phyloP scores from a whole-genome alignment of 2,113 vertebrate genomes.

The Myanophis thanlyinensis region DNA sequence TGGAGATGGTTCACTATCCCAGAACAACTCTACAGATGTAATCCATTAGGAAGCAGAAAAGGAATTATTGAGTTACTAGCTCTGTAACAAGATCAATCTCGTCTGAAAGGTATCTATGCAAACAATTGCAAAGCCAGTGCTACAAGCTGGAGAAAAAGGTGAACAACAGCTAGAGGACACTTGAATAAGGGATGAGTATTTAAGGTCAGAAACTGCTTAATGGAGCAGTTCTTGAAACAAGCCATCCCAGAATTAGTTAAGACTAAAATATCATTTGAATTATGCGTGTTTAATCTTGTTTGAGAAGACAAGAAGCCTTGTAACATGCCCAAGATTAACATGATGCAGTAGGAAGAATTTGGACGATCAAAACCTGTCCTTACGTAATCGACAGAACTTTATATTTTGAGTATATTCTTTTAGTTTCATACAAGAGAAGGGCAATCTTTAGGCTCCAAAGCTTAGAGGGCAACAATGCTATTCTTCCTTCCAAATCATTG shows the following conservation, averaged over 20 bases:
- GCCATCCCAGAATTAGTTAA: not conserved
- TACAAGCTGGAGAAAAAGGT: not conserved
- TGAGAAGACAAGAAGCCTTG: not conserved
- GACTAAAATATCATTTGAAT: not conserved
- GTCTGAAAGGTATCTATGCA: not conserved
- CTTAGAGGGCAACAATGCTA: not conserved
- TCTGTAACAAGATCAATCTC: constrained; percentile 6
- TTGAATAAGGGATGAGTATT: not conserved
- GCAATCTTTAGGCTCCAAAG: not conserved
- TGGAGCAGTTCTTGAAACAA: not conserved
- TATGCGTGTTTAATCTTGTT: not conserved
- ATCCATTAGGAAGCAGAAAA: constrained; percentile 10
- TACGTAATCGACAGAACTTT: not conserved
- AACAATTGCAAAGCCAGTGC: not conserved
- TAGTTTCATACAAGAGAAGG: not conserved
- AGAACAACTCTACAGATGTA: not conserved
- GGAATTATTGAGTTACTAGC: constrained; percentile 10
- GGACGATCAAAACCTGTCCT: not conserved
- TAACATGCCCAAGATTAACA: not conserved
- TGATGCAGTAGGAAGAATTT: not conserved
- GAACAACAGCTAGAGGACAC: not conserved
- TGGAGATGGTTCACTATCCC: not conserved
- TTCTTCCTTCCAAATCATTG: not conserved
- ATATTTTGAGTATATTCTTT: not conserved
- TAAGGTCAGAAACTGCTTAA: not conserved